Evolutionary conservation across 2,113 vertebrate genomes (phyloP), one percentile per base, ranked within the genome.

Genomic region (Geococcyx californianus): DNA sequence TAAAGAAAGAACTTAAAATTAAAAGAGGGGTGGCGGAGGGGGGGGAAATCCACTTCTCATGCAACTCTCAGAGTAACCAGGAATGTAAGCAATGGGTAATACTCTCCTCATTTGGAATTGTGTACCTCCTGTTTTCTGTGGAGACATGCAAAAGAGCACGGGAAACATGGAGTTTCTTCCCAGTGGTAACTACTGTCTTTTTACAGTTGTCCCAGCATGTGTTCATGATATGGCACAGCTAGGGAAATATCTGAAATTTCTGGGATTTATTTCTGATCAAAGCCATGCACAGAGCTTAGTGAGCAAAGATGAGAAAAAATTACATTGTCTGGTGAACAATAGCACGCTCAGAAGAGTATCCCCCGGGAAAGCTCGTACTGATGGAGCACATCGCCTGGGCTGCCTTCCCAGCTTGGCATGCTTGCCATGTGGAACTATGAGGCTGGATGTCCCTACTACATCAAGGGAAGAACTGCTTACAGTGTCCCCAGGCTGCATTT

Each of bases 261-360:
- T 92, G 49, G 87, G 87, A 79, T 89, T 95, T 94, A 89, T 94
- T 97, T 95, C 78, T 79, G 64, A 93, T 94, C 84, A 93, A 94
- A 95, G 81, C 74, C 69, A 15, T 54, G 45, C 2, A 2, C 51
- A 81, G 70, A 87, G 49, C 26, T 85, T 76, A 69, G 40, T 31
- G 63, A 93, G 58, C 31, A 68, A 72, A 69, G 66, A 67, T 49
- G 58, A 87, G 36, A 68, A 87, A 78, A 52, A 44, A n/a, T 45
- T 29, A 23, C 70, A 34, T 54, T 89, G 56, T 82, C 45, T 72
- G n/a, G 15, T 91, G 74, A 95, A 54, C 75, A 94, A 52, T 5
- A 44, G 51, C 8, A 0, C 0, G 0, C 58, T 77, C 16, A 5
- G 75, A 29, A 68, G 70, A 54, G 25, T 6, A 42, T 85, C 31